These are phyloP conservation scores for Gobionotothen gibberifrons DNA, from an alignment of 2,797 vertebrate species.

Conservation along the genomic window DNA sequence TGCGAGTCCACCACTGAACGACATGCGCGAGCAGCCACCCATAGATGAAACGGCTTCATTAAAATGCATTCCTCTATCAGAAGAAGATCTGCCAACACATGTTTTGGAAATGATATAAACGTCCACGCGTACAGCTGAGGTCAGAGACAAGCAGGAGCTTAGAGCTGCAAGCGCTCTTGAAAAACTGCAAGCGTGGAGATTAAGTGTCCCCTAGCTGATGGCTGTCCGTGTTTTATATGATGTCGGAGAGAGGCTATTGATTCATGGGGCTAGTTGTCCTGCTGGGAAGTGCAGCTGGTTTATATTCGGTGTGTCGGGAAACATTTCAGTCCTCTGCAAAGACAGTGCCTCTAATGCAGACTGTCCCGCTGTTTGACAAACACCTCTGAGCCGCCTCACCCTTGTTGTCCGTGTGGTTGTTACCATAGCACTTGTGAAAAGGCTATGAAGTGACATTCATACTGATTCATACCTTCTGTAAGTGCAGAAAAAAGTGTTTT, in stretches of 20 bases:
- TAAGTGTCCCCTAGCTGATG: slow-evolving; percentile 75
- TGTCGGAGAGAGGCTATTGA: slow-evolving; percentile 71
- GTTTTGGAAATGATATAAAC: slow-evolving; percentile 65
- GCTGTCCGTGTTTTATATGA: slow-evolving; percentile 80
- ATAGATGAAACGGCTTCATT: slow-evolving; percentile 44
- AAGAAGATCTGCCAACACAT: slow-evolving; percentile 40
- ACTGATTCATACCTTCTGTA: slow-evolving; percentile 16
- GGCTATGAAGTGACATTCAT: slow-evolving; percentile 38
- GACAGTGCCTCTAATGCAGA: slow-evolving; percentile 52
- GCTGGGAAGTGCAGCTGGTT: slow-evolving; percentile 75
- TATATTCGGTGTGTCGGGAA: slow-evolving; percentile 70
- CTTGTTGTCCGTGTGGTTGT: slow-evolving; percentile 36
- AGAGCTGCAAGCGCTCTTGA: slow-evolving; percentile 59
- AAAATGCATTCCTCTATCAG: slow-evolving; percentile 46
- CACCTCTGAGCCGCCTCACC: slow-evolving; percentile 18
- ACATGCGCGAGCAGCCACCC: slow-evolving; percentile 23
- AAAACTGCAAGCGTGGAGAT: slow-evolving; percentile 70
- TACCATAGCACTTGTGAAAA: slow-evolving; percentile 30
- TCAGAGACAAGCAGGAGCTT: slow-evolving; percentile 68
- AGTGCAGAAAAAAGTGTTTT: slow-evolving; percentile 7
- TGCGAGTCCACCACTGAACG: slow-evolving; percentile 19
- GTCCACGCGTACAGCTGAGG: slow-evolving; percentile 47
- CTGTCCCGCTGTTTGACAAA: slow-evolving; percentile 56
- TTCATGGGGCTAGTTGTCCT: slow-evolving; percentile 78
- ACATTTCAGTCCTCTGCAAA: slow-evolving; percentile 66